Conservation (phyloP, 2,113 vertebrate genomes). For the Thomomys bottae region DNA sequence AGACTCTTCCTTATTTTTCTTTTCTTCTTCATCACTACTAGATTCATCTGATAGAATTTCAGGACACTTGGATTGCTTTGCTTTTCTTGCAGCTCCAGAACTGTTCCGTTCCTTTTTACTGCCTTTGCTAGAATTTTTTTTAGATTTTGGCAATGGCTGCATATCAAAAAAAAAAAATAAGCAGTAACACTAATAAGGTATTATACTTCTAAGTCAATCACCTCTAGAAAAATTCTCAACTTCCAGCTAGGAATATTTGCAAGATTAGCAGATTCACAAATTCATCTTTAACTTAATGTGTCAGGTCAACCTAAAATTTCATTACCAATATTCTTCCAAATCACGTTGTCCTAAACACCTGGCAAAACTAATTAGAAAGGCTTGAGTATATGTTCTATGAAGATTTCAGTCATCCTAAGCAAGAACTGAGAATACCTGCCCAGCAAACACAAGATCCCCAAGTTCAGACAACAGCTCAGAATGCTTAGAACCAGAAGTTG, state of each 20-base stretch:
- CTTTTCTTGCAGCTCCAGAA: conserved; percentile 88
- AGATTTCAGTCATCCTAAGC: too few relatives aligned
- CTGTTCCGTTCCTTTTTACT: conserved; percentile 89
- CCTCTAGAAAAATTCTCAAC: neutral
- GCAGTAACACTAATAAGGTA: neutral
- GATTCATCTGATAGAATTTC: conserved; percentile 96
- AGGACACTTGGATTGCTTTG: conserved; percentile 91
- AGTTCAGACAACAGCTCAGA: too few relatives aligned
- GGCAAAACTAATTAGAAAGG: neutral
- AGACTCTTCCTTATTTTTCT: conserved; percentile 89
- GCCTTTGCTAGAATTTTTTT: conserved; percentile 87
- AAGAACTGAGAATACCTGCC: too few relatives aligned
- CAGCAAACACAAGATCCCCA: too few relatives aligned
- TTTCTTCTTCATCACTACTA: conserved; percentile 92
- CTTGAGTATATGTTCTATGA: neutral
- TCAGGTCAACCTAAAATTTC: neutral
- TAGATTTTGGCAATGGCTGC: conserved; percentile 87
- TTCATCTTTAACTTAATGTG: neutral
- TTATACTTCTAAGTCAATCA: conserved; percentile 12
- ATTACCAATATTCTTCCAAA: neutral
- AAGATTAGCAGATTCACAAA: neutral
- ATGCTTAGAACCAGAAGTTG: too few relatives aligned
- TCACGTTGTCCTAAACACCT: neutral
- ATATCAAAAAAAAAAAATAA: conserved; percentile 43
- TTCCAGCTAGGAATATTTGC: conserved; percentile 3